phyloP scores from a whole-genome alignment of 2,888 invertebrate genomes.

The Strigamia maritima region DNA sequence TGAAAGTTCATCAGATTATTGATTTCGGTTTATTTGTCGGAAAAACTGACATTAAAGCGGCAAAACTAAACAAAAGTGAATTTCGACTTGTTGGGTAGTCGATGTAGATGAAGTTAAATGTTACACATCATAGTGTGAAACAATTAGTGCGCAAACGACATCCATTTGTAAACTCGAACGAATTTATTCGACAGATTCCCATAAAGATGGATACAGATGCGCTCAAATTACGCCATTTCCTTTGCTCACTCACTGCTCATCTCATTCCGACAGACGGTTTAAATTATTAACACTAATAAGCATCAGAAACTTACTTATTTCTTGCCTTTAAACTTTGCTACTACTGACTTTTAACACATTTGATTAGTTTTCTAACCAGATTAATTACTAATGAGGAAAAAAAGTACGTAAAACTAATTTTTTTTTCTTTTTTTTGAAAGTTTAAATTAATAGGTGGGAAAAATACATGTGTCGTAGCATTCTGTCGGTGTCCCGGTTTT shows the following conservation, averaged over 20 bases:
- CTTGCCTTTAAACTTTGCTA: background rate
- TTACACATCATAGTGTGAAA: background rate
- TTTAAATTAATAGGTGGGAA: conserved; percentile 16
- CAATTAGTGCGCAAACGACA: background rate
- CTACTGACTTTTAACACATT: background rate
- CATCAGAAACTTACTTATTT: background rate
- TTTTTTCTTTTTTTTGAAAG: no score
- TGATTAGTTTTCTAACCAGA: background rate
- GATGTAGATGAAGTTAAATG: background rate
- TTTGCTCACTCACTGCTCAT: background rate
- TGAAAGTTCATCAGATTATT: no score
- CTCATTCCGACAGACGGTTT: background rate
- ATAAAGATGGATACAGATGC: background rate
- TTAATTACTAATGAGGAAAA: background rate
- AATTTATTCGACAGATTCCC: conserved; percentile 5
- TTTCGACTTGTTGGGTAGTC: no score
- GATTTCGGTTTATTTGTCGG: no score
- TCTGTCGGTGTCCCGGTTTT: conserved; percentile 7
- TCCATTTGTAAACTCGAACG: background rate
- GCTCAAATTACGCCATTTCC: conserved; percentile 4
- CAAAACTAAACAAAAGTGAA: no score
- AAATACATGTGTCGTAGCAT: background rate
- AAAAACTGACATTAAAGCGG: no score
- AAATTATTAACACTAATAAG: background rate
- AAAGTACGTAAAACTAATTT: no score